Conservation (phyloP, 2,888 invertebrate genomes). For the Loripinus fragilis region DNA sequence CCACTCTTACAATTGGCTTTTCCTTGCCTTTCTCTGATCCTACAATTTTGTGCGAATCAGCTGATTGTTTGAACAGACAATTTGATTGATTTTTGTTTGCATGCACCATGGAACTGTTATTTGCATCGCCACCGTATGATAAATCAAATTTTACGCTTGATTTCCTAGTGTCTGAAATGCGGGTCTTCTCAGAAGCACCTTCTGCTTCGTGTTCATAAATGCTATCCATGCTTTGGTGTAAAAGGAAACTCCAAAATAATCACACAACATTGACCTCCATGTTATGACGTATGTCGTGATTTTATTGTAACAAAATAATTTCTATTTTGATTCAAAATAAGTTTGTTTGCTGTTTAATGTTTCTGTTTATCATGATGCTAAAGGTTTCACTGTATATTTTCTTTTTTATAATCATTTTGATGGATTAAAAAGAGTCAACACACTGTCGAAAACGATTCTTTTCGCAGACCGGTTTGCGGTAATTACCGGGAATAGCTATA, state of each 20-base stretch:
- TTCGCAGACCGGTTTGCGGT: no score
- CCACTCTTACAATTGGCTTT: slow-evolving; percentile 8
- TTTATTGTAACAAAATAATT: no score
- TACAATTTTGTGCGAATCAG: neutral
- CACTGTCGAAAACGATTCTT: no score
- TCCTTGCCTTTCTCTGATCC: neutral
- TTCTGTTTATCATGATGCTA: no score
- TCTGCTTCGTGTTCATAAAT: neutral
- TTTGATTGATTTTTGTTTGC: slow-evolving; percentile 3
- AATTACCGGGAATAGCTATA: no score
- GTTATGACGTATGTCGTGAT: slow-evolving; percentile 35
- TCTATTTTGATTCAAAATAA: no score
- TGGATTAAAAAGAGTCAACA: no score
- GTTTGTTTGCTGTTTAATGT: no score
- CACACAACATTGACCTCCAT: slow-evolving; percentile 29
- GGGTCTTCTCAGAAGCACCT: neutral
- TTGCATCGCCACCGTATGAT: neutral
- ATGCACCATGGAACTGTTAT: neutral
- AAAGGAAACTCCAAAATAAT: slow-evolving; percentile 7
- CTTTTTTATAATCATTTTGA: no score
- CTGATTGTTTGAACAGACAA: neutral
- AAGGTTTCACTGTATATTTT: no score
- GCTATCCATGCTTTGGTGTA: slow-evolving; percentile 2
- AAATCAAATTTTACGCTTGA: neutral
- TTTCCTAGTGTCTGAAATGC: neutral